Conservation (phyloP, 1,140 invertebrate genomes). For the Drosophila varians region DNA sequence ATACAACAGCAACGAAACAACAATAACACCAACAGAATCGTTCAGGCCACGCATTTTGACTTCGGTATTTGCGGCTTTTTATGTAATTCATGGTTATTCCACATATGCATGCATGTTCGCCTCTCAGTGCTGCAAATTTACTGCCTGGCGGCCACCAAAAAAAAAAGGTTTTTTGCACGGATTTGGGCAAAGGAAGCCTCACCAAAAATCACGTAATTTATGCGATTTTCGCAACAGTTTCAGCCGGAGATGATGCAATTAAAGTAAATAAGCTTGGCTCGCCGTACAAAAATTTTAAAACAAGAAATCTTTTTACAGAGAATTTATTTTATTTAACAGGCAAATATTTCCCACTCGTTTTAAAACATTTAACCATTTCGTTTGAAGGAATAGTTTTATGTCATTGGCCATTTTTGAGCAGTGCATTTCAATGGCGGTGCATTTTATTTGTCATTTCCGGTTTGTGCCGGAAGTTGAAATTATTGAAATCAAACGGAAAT, state of each 20-base stretch:
- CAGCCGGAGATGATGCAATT: conserved; percentile 56
- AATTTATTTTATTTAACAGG: too few species aligned
- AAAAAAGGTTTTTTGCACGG: conserved; percentile 44
- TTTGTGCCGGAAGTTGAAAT: conserved; percentile 76
- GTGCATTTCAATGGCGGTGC: conserved; percentile 56
- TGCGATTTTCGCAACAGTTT: conserved; percentile 57
- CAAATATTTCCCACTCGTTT: too few species aligned
- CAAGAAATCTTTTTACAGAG: too few species aligned
- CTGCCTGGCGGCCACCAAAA: conserved; percentile 37
- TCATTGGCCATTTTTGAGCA: not conserved
- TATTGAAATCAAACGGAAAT: conserved; percentile 75
- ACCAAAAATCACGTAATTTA: conserved; percentile 79
- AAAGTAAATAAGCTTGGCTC: conserved; percentile 26
- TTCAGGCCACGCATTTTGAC: conserved; percentile 78
- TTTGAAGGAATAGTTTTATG: not conserved
- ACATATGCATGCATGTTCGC: conserved; percentile 27
- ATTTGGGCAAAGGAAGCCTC: conserved; percentile 67
- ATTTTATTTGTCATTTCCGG: conserved; percentile 79
- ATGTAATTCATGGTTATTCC: conserved; percentile 81
- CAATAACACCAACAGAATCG: conserved; percentile 19
- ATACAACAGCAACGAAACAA: conserved; percentile 4
- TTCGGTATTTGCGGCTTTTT: conserved; percentile 82
- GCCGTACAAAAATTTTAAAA: too few species aligned
- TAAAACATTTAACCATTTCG: too few species aligned
- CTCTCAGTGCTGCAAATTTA: conserved; percentile 36